phyloP scores from a whole-genome alignment of 2,888 invertebrate genomes.

The Melanostoma mellinum region DNA sequence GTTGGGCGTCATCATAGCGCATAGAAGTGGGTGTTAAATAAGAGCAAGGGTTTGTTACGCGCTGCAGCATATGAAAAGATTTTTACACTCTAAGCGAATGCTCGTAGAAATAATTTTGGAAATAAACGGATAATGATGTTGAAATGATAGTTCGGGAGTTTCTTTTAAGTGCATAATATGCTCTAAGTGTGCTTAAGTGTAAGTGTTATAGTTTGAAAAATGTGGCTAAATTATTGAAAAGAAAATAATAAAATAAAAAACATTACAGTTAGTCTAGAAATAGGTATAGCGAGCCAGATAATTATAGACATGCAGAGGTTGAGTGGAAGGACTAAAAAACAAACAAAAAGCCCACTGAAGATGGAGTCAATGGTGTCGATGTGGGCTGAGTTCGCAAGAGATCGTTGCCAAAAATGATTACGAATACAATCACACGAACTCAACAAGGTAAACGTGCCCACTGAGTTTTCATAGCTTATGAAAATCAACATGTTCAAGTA shows the following conservation, averaged over 20 bases:
- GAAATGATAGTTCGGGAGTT: conserved; percentile 50
- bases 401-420: too few species aligned
- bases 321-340: too few species aligned
- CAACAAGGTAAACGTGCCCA: too few species aligned
- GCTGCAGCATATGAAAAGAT: conserved; percentile 57
- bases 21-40: conserved; percentile 49
- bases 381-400: too few species aligned
- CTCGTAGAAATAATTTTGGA: conserved; percentile 32
- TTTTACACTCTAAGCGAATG: conserved; percentile 25
- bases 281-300: too few species aligned
- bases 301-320: too few species aligned
- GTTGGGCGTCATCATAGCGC: conserved; percentile 24
- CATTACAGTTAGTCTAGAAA: too few species aligned
- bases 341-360: too few species aligned
- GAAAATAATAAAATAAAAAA: conserved; percentile 36
- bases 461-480: too few species aligned
- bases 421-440: too few species aligned
- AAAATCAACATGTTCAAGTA: too few species aligned
- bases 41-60: conserved; percentile 25
- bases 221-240: conserved; percentile 54
- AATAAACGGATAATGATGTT: conserved; percentile 61
- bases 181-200: conserved; percentile 45
- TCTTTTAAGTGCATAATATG: conserved; percentile 67
- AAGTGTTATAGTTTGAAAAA: conserved; percentile 63
- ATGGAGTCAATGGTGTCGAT: too few species aligned